These are phyloP conservation scores for Ophion ellenae DNA, from an alignment of 2,888 invertebrate genomes.

Conservation along the genomic window DNA sequence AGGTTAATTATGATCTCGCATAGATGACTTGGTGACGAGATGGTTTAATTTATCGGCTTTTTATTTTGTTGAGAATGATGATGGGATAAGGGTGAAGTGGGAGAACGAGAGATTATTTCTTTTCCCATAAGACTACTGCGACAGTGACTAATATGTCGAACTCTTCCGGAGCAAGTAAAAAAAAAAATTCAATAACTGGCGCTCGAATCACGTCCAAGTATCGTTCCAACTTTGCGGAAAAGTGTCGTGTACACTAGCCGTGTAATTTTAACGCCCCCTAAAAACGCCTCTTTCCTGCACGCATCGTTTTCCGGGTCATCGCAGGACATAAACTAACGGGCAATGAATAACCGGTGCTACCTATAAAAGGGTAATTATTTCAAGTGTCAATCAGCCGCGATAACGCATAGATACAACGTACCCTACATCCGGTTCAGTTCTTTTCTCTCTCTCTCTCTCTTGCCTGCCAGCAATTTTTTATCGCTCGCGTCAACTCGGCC, in stretches of 20 bases:
- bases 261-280: background rate
- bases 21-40: background rate
- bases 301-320: constrained; percentile 11
- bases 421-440: constrained; percentile 4
- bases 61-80: background rate
- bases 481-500: constrained; percentile 42
- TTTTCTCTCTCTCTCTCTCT: constrained; percentile 33
- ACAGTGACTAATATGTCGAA: no score
- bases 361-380: constrained; percentile 27
- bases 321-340: constrained; percentile 2
- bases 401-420: constrained; percentile 47
- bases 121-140: no score
- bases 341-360: constrained; percentile 36
- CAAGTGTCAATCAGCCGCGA: constrained; percentile 54
- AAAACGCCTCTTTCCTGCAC: constrained; percentile 23
- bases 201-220: no score
- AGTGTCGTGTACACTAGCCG: no score
- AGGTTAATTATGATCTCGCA: constrained; percentile 35
- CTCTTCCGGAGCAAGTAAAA: no score
- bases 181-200: no score
- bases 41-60: background rate
- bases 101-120: no score
- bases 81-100: background rate
- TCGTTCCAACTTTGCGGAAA: no score
- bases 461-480: constrained; percentile 37